A percentile compares a stretch with the other conserved stretches of the same genome.
Conservation (phyloP, 2,113 vertebrate species). For the Anguilla japonica region DNA sequence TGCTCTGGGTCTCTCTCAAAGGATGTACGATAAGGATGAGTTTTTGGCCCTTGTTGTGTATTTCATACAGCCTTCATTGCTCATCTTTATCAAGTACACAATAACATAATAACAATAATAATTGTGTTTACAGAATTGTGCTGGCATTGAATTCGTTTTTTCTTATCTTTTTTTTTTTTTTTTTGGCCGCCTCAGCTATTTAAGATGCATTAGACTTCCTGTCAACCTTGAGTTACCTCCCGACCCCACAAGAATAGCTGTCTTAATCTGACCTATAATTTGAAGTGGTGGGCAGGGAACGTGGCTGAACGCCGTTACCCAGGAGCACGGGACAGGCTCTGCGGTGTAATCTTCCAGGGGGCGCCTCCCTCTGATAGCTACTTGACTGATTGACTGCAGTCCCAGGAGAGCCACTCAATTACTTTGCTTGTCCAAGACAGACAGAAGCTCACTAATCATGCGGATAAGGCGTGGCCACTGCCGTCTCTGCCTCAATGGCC, state of each 20-base stretch:
- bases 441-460: constrained; percentile 28
- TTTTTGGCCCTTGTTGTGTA: no score
- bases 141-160: background rate
- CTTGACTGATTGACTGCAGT: constrained; percentile 10
- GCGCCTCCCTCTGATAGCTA: background rate
- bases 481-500: constrained; percentile 19
- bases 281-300: background rate
- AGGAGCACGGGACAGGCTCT: background rate
- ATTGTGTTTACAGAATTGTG: background rate
- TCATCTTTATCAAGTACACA: no score
- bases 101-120: no score
- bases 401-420: constrained; percentile 14
- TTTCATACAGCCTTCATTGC: no score
- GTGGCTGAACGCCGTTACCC: background rate
- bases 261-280: constrained; percentile 1
- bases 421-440: constrained; percentile 27
- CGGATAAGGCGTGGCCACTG: constrained; percentile 18
- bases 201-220: background rate
- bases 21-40: no score
- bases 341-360: background rate
- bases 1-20: no score
- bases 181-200: background rate
- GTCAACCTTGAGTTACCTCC: background rate
- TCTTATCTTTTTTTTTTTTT: background rate
- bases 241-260: background rate